Conservation (phyloP, 2,113 vertebrate species). For the Procavia capensis region DNA sequence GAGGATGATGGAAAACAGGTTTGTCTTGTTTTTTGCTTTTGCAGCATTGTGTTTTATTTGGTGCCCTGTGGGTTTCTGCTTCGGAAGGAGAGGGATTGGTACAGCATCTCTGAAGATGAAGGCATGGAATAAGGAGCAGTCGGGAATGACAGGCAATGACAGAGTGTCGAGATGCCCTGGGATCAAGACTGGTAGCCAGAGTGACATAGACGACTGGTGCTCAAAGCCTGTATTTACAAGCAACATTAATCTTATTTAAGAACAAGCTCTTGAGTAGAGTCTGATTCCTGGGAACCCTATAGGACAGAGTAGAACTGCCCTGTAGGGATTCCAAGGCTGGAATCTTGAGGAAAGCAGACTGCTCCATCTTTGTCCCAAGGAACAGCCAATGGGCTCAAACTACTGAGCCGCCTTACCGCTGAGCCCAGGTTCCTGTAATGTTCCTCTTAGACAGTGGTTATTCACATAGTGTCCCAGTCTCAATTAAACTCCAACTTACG, state of each 20-base stretch:
- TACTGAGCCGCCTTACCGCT: no score
- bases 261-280: not conserved
- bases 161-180: not conserved
- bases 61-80: not conserved
- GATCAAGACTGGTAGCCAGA: not conserved
- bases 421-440: no score
- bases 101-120: not conserved
- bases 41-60: not conserved
- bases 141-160: not conserved
- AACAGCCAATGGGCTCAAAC: no score
- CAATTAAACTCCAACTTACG: not conserved
- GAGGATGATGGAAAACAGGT: not conserved
- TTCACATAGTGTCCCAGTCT: not conserved
- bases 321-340: no score
- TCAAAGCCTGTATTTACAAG: not conserved
- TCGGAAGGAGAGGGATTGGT: not conserved
- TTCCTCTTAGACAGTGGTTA: not conserved
- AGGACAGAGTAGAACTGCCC: no score
- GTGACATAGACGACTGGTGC: no score
- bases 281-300: not conserved
- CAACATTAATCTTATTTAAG: not conserved
- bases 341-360: no score
- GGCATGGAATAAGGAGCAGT: not conserved
- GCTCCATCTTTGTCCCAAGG: no score
- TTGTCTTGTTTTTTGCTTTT: conserved; percentile 22